Evolutionary conservation across 2,888 invertebrate species (phyloP).

Genomic region (Nomada goodeniana): DNA sequence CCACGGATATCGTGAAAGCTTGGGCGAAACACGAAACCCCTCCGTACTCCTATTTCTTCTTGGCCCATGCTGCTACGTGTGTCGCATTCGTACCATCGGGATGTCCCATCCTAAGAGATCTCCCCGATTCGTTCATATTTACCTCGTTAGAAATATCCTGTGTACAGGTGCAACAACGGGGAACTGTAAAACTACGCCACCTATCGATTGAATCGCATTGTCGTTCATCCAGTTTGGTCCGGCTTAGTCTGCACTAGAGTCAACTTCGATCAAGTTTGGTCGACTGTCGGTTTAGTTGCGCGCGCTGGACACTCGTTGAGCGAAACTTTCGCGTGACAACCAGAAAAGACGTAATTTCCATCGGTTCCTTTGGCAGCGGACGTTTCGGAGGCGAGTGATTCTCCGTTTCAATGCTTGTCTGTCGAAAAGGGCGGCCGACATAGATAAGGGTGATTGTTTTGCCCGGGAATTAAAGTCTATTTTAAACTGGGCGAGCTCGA

Average conservation of each 20-base stretch:
- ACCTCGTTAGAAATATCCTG: constrained; percentile 74
- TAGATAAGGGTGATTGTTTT: no score
- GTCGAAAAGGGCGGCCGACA: no score
- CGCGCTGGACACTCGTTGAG: constrained; percentile 20
- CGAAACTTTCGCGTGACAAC: constrained; percentile 28
- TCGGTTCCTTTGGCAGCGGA: constrained; percentile 1
- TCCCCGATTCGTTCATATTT: constrained; percentile 75
- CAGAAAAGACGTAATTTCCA: constrained; percentile 23
- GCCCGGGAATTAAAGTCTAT: no score
- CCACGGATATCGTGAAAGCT: constrained; percentile 75
- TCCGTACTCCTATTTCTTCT: constrained; percentile 72
- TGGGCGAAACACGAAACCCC: constrained; percentile 77
- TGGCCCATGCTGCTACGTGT: constrained; percentile 76
- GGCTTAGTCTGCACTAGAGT: not conserved
- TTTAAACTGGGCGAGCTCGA: no score
- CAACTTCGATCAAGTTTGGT: constrained; percentile 28
- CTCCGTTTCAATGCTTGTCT: no score
- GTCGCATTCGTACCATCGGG: constrained; percentile 70
- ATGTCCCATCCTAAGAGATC: constrained; percentile 61
- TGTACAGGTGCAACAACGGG: constrained; percentile 59
- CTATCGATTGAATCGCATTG: constrained; percentile 52
- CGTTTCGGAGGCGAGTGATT: no score
- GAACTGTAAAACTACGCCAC: constrained; percentile 24
- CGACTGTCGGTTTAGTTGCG: constrained; percentile 24
- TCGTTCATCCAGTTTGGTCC: constrained; percentile 14